These are phyloP conservation scores for Coregonus clupeaformis DNA, from an alignment of 2,113 vertebrate genomes.

Conservation along the genomic window DNA sequence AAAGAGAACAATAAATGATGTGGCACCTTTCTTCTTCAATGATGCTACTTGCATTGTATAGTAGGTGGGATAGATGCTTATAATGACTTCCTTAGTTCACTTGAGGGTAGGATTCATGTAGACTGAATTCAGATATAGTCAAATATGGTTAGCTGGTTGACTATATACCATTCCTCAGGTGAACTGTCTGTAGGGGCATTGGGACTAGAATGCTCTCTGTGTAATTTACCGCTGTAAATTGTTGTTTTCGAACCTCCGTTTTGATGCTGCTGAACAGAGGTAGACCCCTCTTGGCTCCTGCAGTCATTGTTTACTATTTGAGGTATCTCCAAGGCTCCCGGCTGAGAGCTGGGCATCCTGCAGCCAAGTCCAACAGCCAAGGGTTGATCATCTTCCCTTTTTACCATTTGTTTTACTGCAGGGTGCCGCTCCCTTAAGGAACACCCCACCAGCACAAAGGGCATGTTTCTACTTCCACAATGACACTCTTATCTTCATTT, in stretches of 20 bases:
- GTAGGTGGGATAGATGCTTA: neutral
- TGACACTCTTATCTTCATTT: neutral
- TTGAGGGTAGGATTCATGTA: neutral
- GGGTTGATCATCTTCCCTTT: constrained; percentile 33
- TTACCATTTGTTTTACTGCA: constrained; percentile 28
- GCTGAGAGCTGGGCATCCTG: constrained; percentile 32
- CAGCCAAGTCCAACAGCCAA: constrained; percentile 43
- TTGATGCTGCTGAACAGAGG: constrained; percentile 48
- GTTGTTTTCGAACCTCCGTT: constrained; percentile 33
- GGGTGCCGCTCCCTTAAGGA: constrained; percentile 18
- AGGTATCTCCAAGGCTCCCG: constrained; percentile 42
- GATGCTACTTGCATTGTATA: neutral
- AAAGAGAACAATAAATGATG: neutral
- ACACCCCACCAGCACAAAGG: constrained; percentile 31
- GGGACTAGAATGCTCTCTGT: constrained; percentile 41
- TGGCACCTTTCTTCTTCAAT: neutral
- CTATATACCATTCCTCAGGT: constrained; percentile 40
- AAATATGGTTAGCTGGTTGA: constrained; percentile 6
- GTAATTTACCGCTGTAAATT: constrained; percentile 36
- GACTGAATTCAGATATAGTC: neutral
- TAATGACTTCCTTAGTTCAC: neutral
- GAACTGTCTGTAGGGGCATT: constrained; percentile 22
- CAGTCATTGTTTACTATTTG: constrained; percentile 58
- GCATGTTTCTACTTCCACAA: neutral
- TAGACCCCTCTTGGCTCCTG: constrained; percentile 47